Percentiles rank a stretch among this genome's conserved stretches.
phyloP scores from a whole-genome alignment of 2,888 invertebrate species.

The Tiliacea citrago region DNA sequence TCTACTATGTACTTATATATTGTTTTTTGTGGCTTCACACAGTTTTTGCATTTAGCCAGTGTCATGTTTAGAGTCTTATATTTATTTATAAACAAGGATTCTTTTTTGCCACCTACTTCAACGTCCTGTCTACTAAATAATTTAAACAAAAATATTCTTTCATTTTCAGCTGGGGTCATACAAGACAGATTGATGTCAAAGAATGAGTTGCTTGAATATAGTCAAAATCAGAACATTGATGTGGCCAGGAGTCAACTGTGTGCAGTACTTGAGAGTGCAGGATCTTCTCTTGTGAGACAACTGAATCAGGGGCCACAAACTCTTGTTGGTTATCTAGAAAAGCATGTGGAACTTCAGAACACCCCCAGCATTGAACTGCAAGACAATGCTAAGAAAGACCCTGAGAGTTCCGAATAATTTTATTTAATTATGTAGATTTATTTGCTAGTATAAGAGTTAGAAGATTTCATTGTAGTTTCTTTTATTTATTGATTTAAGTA shows the following conservation, averaged over 20 bases:
- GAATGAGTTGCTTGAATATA: slow-evolving; percentile 93
- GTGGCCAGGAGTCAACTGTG: slow-evolving; percentile 93
- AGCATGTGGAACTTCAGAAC: slow-evolving; percentile 86
- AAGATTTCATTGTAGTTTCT: slow-evolving; percentile 50
- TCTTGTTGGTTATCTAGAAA: slow-evolving; percentile 92
- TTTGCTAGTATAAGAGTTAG: slow-evolving; percentile 61
- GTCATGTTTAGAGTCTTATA: too few relatives aligned
- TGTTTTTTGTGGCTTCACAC: too few relatives aligned
- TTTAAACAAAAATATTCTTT: slow-evolving; percentile 1
- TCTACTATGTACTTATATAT: too few relatives aligned
- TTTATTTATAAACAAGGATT: not conserved
- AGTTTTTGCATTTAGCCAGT: too few relatives aligned
- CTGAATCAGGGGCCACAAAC: slow-evolving; percentile 93
- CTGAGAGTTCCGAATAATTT: slow-evolving; percentile 60
- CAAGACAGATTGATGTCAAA: slow-evolving; percentile 93
- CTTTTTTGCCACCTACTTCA: not conserved
- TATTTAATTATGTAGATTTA: slow-evolving; percentile 40
- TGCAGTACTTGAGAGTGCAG: slow-evolving; percentile 92
- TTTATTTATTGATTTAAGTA: slow-evolving; percentile 31
- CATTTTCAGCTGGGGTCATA: slow-evolving; percentile 92
- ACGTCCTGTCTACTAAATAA: not conserved
- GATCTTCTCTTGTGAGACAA: slow-evolving; percentile 91
- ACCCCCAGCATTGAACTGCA: slow-evolving; percentile 58
- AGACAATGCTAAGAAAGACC: slow-evolving; percentile 56
- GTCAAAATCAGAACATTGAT: slow-evolving; percentile 92